These are phyloP conservation scores for Arctopsyche grandis DNA, from an alignment of 1,140 invertebrate genomes.

Conservation along the genomic window DNA sequence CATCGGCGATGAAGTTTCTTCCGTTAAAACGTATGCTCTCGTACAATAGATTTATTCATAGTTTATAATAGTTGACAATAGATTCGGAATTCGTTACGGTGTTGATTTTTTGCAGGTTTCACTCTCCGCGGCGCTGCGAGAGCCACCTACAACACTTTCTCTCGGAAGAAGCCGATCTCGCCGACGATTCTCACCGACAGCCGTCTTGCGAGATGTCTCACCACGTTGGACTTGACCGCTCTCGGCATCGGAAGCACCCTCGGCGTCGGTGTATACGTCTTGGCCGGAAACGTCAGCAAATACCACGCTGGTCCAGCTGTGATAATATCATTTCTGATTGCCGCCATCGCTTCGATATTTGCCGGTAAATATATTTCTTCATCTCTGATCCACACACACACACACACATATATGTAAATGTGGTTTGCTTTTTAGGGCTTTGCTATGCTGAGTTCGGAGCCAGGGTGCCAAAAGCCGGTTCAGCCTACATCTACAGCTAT, in stretches of 20 bases:
- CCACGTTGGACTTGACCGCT: constrained; percentile 79
- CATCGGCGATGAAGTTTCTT: too few species aligned
- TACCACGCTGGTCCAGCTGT: constrained; percentile 84
- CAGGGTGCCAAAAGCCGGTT: constrained; percentile 86
- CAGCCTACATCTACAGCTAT: constrained; percentile 91
- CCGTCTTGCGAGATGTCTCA: constrained; percentile 74
- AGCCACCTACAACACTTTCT: constrained; percentile 61
- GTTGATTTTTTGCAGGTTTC: constrained; percentile 34
- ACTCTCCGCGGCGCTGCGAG: constrained; percentile 37
- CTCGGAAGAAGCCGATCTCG: constrained; percentile 64
- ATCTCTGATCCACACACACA: not conserved
- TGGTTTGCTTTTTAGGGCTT: constrained; percentile 68
- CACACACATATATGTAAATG: not conserved
- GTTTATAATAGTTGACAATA: too few species aligned
- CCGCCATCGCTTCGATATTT: constrained; percentile 85
- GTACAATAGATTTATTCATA: too few species aligned
- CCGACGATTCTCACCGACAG: constrained; percentile 63
- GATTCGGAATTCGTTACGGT: too few species aligned
- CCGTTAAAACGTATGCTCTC: too few species aligned
- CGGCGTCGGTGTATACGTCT: constrained; percentile 89
- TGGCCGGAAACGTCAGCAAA: constrained; percentile 86
- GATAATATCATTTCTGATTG: constrained; percentile 83
- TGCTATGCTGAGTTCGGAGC: constrained; percentile 93
- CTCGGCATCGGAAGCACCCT: constrained; percentile 87
- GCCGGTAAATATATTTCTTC: constrained; percentile 70